phyloP scores from a whole-genome alignment of 2,797 vertebrate genomes.

The Cynopterus sphinx region DNA sequence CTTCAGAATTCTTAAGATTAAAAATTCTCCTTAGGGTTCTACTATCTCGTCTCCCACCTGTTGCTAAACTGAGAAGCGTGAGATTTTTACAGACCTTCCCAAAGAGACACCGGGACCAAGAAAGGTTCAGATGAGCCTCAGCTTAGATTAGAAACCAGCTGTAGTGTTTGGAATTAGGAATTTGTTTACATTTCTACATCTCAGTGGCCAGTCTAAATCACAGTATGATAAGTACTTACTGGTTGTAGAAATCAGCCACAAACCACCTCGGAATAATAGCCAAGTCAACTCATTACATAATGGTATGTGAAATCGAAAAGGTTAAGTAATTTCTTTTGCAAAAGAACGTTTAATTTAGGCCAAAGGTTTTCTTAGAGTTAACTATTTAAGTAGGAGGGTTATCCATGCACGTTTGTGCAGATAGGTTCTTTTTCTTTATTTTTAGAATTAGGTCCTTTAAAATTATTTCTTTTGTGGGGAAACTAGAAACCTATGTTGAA shows the following conservation, averaged over 20 bases:
- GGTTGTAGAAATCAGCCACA: background rate
- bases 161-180: background rate
- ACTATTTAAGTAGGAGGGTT: background rate
- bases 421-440: background rate
- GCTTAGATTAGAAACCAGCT: background rate
- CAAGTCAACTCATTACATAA: background rate
- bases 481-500: background rate
- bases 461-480: background rate
- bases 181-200: background rate
- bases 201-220: background rate
- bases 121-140: background rate
- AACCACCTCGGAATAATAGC: background rate
- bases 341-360: slow-evolving; percentile 55
- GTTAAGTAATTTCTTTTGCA: background rate
- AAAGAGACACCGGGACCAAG: background rate
- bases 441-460: slow-evolving; percentile 23
- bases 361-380: background rate
- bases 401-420: background rate
- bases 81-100: background rate
- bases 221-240: background rate
- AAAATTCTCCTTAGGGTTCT: background rate
- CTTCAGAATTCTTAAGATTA: slow-evolving; percentile 5
- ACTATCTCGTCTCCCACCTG: background rate
- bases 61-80: background rate
- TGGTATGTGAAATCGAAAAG: background rate